Conservation (phyloP, 2,797 vertebrate species). For the Coluber constrictor region DNA sequence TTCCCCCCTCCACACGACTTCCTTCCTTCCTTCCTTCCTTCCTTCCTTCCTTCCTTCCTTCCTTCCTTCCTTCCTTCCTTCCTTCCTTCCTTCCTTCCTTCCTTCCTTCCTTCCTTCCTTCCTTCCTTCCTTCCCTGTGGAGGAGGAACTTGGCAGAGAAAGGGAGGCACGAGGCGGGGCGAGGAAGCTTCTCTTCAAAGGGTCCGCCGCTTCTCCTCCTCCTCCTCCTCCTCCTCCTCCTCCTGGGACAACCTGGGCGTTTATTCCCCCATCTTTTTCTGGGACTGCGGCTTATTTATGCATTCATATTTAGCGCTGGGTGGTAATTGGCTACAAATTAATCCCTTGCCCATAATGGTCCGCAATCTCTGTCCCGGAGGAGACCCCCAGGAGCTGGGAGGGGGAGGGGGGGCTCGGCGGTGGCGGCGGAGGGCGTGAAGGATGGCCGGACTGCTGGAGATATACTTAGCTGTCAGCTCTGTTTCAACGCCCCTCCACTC, state of each 20-base stretch:
- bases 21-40: not conserved
- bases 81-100: too few species aligned
- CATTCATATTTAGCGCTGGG: constrained; percentile 76
- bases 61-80: constrained; percentile 4
- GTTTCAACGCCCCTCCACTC: constrained; percentile 72
- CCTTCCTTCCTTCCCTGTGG: not conserved
- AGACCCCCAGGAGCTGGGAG: constrained; percentile 15
- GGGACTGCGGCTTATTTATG: constrained; percentile 74
- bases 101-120: too few species aligned
- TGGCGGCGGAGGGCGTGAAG: constrained; percentile 49
- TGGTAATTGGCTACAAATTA: constrained; percentile 89
- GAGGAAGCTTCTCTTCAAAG: constrained; percentile 42
- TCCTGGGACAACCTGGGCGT: constrained; percentile 35
- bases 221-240: too few species aligned
- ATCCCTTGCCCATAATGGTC: constrained; percentile 82
- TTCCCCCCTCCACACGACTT: constrained; percentile 4
- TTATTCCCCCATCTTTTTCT: not conserved
- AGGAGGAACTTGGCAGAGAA: constrained; percentile 14
- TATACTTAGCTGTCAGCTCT: constrained; percentile 74
- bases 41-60: constrained; percentile 16
- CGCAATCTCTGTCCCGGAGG: constrained; percentile 72
- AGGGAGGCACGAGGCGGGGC: constrained; percentile 62
- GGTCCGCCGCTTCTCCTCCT: constrained; percentile 44
- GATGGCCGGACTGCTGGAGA: constrained; percentile 67
- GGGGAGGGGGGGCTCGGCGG: constrained; percentile 37